These are phyloP conservation scores for Drosophila imparisetae DNA, from an alignment of 2,888 invertebrate genomes.

Conservation along the genomic window DNA sequence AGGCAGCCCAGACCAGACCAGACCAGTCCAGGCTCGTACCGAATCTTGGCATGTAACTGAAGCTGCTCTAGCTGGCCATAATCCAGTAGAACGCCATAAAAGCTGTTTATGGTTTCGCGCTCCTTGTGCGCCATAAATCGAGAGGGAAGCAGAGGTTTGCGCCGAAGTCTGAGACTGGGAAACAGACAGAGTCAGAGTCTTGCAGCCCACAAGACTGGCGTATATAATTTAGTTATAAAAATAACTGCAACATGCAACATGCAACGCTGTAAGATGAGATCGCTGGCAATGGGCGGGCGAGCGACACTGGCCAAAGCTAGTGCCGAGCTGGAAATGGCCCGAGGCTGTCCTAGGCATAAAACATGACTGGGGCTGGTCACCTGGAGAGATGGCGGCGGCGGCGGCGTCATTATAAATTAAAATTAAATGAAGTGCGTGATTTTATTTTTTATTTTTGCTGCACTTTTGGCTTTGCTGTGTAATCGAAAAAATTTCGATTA, in stretches of 20 bases:
- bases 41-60: slow-evolving; percentile 8
- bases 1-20: not conserved
- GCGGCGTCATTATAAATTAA: slow-evolving; percentile 78
- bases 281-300: slow-evolving; percentile 51
- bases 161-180: slow-evolving; percentile 8
- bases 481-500: slow-evolving; percentile 78
- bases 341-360: slow-evolving; percentile 46
- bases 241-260: slow-evolving; percentile 81
- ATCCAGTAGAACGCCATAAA: slow-evolving; percentile 83
- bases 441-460: slow-evolving; percentile 40
- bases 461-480: slow-evolving; percentile 30
- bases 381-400: slow-evolving; percentile 15
- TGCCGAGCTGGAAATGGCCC: slow-evolving; percentile 24
- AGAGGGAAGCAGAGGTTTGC: slow-evolving; percentile 58
- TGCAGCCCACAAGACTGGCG: slow-evolving; percentile 53
- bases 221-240: slow-evolving; percentile 84
- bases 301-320: slow-evolving; percentile 10
- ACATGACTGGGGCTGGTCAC: slow-evolving; percentile 47
- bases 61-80: slow-evolving; percentile 60
- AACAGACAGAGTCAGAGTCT: slow-evolving; percentile 15
- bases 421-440: slow-evolving; percentile 77
- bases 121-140: slow-evolving; percentile 82
- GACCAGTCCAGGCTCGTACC: not conserved
- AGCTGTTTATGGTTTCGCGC: slow-evolving; percentile 84
- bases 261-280: slow-evolving; percentile 75